Base-by-base conservation (phyloP, 1,140 invertebrate genomes). In the Sycophila sp. region DNA sequence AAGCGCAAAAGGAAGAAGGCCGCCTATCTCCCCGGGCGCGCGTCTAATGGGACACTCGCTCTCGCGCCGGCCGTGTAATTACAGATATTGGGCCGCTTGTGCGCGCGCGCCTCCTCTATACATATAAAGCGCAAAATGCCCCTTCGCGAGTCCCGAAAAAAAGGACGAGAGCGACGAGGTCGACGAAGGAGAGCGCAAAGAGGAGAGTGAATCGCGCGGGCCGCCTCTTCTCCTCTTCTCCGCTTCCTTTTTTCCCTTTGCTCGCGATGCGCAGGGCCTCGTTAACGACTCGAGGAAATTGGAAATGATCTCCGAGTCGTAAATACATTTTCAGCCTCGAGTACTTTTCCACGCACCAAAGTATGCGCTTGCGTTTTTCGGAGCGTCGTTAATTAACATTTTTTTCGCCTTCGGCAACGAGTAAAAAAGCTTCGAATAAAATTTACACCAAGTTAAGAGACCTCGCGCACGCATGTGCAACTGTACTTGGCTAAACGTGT, bases 31-130 rank as follows among this genome's bases (percentile, higher is more conserved):
- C n/a, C n/a, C n/a, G n/a, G n/a, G n/a, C n/a, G 15, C 30, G 78
- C 76, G 83, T 76, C 81, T 86, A 86, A 86, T 86, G 82, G 80
- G 80, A 85, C 80, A 79, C 80, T 77, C 82, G 81, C 77, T 3
- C 2, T 76, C 75, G 76, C 70, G n/a, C 53, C 55, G 55, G 55
- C 65, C 83, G 83, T 86, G 81, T 86, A 86, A 86, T 86, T 86
- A 86, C 80, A 84, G 84, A 85, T 83, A 86, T 85, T 86, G 81
- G 75, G 80, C 76, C 75, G 74, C 78, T 77, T 79, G 71, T 36
- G 74, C 77, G 75, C 78, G 72, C 75, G 59, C 75, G 70, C 69
- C 64, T 72, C 60, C 56, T 68, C 66, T 64, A 65, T 67, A 73
- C 63, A 58, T 65, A 40, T 40, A 58, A 58, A 67, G 24, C 53